Evolutionary conservation across 2,888 invertebrate species (phyloP), one percentile per base, ranked within the genome.

Genomic region (Ichneumon xanthorius): DNA sequence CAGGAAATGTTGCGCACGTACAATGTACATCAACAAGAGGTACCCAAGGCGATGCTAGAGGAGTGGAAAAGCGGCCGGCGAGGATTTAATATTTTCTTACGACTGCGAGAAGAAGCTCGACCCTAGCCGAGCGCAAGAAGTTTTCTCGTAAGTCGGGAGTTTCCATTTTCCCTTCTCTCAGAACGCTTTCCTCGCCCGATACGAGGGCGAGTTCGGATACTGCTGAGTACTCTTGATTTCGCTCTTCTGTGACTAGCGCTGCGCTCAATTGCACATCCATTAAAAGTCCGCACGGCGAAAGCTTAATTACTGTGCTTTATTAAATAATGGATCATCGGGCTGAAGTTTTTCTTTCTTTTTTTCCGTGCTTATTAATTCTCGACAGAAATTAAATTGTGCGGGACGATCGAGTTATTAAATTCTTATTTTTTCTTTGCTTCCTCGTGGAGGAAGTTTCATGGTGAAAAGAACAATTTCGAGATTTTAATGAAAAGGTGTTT

Each of bases 111-210:
- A 67, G 16, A 58, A 58, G 26, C 58, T 30, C 14, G 61, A 16
- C 16, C 30, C 5, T 4, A 14, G 37, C 37, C 3, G 26, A 19
- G 37, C n/a, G 19, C 16, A 19, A 7, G 1, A 67, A 67, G 40
- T 67, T 67, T 67, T 40, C 65, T 67, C 65, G 65, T 67, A 67
- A 67, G 65, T 67, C 40, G 65, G 19, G 40, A 40, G 65, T 40
- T 67, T 67, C 40, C 37, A 67, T 67, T 67, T 67, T 67, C 37
- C 19, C 37, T 67, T n/a, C 40, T 67, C 40, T 40, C 1, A 22
- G 6, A n/a, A 33, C 7, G n/a, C n/a, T 45, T 11, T 11, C 3
- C 45, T 45, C 4, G 45, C 0, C 14, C 45, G 45, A 45, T 45
- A 45, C 45, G 11, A 14, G 14, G 45, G 6, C 16, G 26, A 16